Base-by-base conservation (phyloP, 2,888 invertebrate genomes). In the Girardia tigrina region DNA sequence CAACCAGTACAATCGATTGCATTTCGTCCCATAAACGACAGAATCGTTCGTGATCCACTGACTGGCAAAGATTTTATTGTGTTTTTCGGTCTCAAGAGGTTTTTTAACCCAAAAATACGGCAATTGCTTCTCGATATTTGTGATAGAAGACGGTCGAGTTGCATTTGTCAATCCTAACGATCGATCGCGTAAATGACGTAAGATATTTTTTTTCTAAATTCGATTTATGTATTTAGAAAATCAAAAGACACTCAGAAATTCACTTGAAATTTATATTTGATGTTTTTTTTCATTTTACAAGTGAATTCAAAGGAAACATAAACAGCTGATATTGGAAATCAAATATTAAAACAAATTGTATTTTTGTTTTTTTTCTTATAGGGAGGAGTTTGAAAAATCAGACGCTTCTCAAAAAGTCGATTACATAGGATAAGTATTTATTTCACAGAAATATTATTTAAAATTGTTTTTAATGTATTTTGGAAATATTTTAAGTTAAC, bases 1-100 rank as follows among this genome's bases (percentile, higher is more conserved):
- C 84, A 93, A 90, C 29, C 94, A 92, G 88, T 93, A 90, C 78
- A 94, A 85, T 89, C 91, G 84, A 86, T 94, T 94, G 85, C 95
- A 94, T 85, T 95, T 95, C 73, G 94, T 94, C 75, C 94, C 95
- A 84, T 94, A 92, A 26, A 94, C 92, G 76, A 95, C 90, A 86
- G 94, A 93, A 80, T 92, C 88, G 85, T 92, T 91, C 79, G 91
- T 92, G 42, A 95, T 87, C 94, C 95, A 95, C 83, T 93, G 90
- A 0, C 94, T 92, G 83, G 94, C 92, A 86, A 94, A 95, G n/a
- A 86, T 81, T 80, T 86, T 76, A 26, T 76, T 74, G 23, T 74
- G 28, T n/a, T 75, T 42, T 23, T 73, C 73, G n/a, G 74, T 29
- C 23, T 72, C 29, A 28, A 72, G n/a, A 28, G 2, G 26, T 28